Evolutionary conservation across 2,113 vertebrate genomes (phyloP).

Genomic region (Corythornis madagascariensis): DNA sequence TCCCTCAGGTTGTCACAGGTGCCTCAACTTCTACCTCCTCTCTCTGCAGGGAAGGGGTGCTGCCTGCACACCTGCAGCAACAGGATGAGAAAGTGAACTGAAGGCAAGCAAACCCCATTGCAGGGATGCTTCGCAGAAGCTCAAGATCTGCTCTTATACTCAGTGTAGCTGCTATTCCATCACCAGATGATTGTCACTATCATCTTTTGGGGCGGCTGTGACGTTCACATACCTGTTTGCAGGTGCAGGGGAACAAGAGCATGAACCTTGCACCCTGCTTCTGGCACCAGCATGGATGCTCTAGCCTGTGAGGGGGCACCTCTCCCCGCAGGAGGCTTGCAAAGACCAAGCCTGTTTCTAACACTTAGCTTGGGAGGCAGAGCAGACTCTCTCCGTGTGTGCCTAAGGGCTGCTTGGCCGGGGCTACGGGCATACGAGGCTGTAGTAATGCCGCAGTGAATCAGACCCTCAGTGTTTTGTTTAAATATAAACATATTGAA

Average conservation of each 20-base stretch:
- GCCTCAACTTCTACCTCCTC: not conserved
- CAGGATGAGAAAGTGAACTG: not conserved
- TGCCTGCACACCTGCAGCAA: not conserved
- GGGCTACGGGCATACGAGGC: not conserved
- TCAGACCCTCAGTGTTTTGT: constrained; percentile 42
- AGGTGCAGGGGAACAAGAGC: not conserved
- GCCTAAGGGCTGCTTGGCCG: not conserved
- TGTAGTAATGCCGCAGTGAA: constrained; percentile 63
- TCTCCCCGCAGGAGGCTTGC: not conserved
- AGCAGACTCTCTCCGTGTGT: not conserved
- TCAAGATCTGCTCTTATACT: not conserved
- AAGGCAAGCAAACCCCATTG: not conserved
- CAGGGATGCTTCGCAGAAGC: not conserved
- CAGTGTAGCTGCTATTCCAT: not conserved
- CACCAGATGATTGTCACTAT: fast-evolving
- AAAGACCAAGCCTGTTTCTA: not conserved
- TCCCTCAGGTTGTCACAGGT: not conserved
- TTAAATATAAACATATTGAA: constrained; percentile 67
- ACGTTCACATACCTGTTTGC: not conserved
- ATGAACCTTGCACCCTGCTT: not conserved
- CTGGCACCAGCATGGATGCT: not conserved
- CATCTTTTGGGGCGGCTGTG: not conserved
- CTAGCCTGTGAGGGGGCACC: not conserved
- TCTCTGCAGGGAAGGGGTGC: fast-evolving
- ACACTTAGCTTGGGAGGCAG: not conserved